These are phyloP conservation scores for Stegodyphus mimosarum DNA, from an alignment of 1,140 invertebrate species.

Conservation along the genomic window DNA sequence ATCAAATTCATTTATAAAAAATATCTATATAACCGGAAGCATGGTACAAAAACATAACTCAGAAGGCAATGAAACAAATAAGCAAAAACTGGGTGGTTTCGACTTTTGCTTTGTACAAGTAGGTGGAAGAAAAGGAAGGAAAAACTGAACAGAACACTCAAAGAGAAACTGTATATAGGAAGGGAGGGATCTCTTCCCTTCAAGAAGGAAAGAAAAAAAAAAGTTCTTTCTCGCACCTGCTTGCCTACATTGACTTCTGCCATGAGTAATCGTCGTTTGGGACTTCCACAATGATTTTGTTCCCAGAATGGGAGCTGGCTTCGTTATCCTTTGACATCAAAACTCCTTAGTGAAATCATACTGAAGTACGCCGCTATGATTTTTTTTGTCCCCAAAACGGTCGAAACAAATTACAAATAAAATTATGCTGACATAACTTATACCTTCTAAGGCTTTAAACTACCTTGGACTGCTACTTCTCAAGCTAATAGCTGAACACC, in stretches of 20 bases:
- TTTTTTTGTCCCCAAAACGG: too few relatives aligned
- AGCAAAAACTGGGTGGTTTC: conserved; percentile 6
- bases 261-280: not conserved
- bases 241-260: not conserved
- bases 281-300: too few relatives aligned
- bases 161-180: conserved; percentile 7
- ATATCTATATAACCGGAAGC: conserved; percentile 18
- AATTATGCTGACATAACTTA: too few relatives aligned
- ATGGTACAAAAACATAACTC: not conserved
- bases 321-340: too few relatives aligned
- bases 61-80: not conserved
- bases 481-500: too few relatives aligned
- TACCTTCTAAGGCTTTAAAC: too few relatives aligned
- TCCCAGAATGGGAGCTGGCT: too few relatives aligned
- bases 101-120: not conserved
- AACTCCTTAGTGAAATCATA: too few relatives aligned
- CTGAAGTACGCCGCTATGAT: too few relatives aligned
- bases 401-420: too few relatives aligned
- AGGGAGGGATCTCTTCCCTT: not conserved
- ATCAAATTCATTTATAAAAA: not conserved
- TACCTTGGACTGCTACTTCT: too few relatives aligned
- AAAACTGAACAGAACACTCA: not conserved
- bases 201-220: conserved; percentile 4
- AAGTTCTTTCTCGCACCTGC: conserved; percentile 1
- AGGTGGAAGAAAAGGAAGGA: conserved; percentile 12